Evolutionary conservation across 2,113 vertebrate genomes (phyloP).

Genomic region (Pterophyllum scalare): DNA sequence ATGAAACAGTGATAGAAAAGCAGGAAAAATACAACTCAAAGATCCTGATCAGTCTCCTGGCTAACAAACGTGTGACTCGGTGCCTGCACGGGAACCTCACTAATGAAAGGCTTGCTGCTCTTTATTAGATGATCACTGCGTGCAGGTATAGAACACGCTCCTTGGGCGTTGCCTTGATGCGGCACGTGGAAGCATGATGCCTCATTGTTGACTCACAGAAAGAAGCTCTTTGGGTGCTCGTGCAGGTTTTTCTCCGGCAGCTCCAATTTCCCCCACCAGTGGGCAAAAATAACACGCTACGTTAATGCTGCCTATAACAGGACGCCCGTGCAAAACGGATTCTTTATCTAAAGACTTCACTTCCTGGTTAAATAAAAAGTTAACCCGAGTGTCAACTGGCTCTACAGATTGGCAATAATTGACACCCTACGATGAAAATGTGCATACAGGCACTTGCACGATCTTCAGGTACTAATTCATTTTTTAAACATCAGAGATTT

Average conservation of each 20-base stretch:
- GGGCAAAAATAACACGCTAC: neutral
- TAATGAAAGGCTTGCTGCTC: neutral
- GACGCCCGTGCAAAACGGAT: neutral
- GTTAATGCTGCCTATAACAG: neutral
- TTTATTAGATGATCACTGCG: neutral
- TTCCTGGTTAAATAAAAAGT: neutral
- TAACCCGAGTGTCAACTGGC: neutral
- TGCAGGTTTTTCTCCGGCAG: neutral
- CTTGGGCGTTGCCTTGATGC: neutral
- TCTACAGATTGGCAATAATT: neutral
- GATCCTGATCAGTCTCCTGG: too few species aligned
- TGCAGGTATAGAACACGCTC: neutral
- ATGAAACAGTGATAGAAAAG: too few species aligned
- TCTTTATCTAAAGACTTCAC: neutral
- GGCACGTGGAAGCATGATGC: neutral
- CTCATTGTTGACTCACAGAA: neutral
- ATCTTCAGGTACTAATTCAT: constrained; percentile 8
- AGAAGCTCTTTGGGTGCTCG: neutral
- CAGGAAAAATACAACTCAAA: too few species aligned
- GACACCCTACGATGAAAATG: neutral
- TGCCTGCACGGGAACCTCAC: neutral
- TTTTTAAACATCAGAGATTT: neutral
- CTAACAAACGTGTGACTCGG: neutral
- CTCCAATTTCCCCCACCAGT: neutral
- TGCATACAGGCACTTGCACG: neutral